phyloP scores from a whole-genome alignment of 2,113 vertebrate genomes.

The Picathartes gymnocephalus region DNA sequence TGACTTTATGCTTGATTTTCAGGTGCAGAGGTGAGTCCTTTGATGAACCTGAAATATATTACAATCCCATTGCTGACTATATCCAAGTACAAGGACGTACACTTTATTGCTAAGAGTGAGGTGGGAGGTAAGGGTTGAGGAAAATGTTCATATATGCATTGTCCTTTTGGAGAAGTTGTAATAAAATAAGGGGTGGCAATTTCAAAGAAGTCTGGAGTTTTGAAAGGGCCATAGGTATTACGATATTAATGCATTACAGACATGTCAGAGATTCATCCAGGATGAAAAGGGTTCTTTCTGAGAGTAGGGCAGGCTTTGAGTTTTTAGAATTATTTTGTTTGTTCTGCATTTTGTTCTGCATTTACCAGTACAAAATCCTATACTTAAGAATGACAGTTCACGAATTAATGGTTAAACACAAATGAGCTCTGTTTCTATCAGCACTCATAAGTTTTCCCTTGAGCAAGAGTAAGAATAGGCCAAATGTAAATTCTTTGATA shows the following conservation, averaged over 20 bases:
- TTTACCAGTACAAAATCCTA: background rate
- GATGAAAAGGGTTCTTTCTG: background rate
- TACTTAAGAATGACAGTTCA: background rate
- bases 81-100: background rate
- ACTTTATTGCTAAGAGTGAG: background rate
- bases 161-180: background rate
- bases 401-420: background rate
- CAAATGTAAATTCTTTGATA: background rate
- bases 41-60: background rate
- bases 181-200: background rate
- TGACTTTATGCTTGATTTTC: background rate
- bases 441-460: background rate
- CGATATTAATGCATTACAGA: background rate
- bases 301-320: background rate
- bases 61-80: background rate
- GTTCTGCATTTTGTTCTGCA: background rate
- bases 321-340: background rate
- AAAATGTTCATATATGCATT: background rate
- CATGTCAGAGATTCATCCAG: background rate
- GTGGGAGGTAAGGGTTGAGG: background rate
- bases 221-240: background rate
- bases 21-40: background rate
- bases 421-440: background rate
- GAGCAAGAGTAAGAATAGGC: background rate
- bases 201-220: background rate